These are phyloP conservation scores for Shargacucullia verbasci DNA, from an alignment of 2,888 invertebrate genomes.

Conservation along the genomic window DNA sequence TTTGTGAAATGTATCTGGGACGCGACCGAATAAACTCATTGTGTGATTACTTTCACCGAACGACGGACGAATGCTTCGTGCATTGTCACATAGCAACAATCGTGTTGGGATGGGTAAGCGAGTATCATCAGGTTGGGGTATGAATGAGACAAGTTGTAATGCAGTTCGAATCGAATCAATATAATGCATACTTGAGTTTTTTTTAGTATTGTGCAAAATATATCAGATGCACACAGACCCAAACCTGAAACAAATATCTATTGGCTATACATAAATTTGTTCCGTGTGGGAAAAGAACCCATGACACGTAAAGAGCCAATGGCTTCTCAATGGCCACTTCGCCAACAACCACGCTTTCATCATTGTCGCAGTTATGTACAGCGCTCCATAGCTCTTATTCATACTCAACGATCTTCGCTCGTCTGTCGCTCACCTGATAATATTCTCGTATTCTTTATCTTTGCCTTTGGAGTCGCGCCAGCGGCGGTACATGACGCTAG, in stretches of 20 bases:
- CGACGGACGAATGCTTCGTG: conserved; percentile 10
- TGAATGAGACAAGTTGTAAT: background rate
- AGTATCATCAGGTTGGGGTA: background rate
- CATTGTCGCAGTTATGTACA: too few relatives aligned
- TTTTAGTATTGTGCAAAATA: too few relatives aligned
- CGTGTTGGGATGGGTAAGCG: conserved; percentile 14
- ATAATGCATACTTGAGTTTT: too few relatives aligned
- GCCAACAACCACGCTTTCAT: too few relatives aligned
- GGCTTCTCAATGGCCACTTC: too few relatives aligned
- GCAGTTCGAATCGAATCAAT: too few relatives aligned
- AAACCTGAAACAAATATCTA: too few relatives aligned
- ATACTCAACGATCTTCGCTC: background rate
- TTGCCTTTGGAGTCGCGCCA: conserved; percentile 99
- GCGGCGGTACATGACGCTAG: conserved; percentile 99
- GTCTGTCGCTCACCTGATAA: conserved; percentile 93
- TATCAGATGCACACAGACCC: too few relatives aligned
- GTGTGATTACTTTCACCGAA: conserved; percentile 51
- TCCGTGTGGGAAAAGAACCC: too few relatives aligned
- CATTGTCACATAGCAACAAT: conserved; percentile 29
- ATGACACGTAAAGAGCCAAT: too few relatives aligned
- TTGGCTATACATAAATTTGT: too few relatives aligned
- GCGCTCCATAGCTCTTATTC: too few relatives aligned
- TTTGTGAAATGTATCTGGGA: conserved; percentile 32
- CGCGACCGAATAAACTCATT: conserved; percentile 52
- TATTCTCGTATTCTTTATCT: conserved; percentile 99